Conservation (phyloP, 2,797 vertebrate species). For the Xiphophorus birchmanni region DNA sequence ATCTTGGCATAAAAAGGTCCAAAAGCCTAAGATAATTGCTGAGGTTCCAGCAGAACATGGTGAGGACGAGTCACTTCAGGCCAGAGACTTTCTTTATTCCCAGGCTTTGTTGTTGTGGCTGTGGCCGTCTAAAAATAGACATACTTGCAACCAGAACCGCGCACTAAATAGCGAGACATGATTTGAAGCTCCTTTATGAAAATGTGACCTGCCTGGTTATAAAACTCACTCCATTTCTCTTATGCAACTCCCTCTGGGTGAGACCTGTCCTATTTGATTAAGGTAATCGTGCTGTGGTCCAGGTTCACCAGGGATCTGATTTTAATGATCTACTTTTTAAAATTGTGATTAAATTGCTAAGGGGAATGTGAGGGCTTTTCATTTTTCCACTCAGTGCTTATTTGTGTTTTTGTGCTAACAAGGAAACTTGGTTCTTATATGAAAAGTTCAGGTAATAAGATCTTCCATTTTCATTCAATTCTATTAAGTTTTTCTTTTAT, state of each 20-base stretch:
- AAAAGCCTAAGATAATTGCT: slow-evolving; percentile 2
- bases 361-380: slow-evolving; percentile 1
- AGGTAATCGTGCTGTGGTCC: slow-evolving; percentile 28
- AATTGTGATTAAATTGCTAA: slow-evolving; percentile 23
- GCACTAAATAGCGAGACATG: slow-evolving; percentile 20
- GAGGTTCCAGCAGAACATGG: slow-evolving; percentile 12
- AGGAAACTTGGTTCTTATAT: not conserved
- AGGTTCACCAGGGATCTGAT: slow-evolving; percentile 28
- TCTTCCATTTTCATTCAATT: not conserved
- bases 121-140: slow-evolving; percentile 47
- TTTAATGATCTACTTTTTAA: slow-evolving; percentile 27
- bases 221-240: slow-evolving; percentile 25
- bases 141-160: slow-evolving; percentile 28
- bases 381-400: not conserved
- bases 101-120: slow-evolving; percentile 54
- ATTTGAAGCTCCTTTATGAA: slow-evolving; percentile 37
- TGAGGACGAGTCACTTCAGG: slow-evolving; percentile 5
- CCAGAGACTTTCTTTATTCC: slow-evolving; percentile 28
- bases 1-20: not conserved
- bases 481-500: not conserved
- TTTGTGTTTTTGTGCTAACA: not conserved
- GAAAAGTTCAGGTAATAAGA: not conserved
- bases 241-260: slow-evolving; percentile 33
- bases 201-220: slow-evolving; percentile 35
- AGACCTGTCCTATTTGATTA: slow-evolving; percentile 50